These are phyloP conservation scores for Panthera leo DNA, from an alignment of 2,113 vertebrate genomes.

Conservation along the genomic window DNA sequence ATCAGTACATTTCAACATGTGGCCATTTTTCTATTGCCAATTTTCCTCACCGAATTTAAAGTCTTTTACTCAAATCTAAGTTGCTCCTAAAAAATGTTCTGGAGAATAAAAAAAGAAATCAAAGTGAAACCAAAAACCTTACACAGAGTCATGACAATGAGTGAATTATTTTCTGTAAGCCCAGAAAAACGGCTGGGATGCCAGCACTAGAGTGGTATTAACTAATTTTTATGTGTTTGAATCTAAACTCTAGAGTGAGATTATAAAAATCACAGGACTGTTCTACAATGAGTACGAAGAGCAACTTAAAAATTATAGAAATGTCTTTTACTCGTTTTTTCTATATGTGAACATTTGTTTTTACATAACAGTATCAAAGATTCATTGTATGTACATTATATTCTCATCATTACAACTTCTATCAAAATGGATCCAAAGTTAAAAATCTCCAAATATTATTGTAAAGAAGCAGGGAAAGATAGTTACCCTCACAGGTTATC, in stretches of 20 bases:
- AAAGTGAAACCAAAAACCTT: neutral
- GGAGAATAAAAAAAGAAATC: neutral
- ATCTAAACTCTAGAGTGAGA: neutral
- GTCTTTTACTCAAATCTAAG: constrained; percentile 13
- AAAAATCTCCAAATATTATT: constrained; percentile 9
- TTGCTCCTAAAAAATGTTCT: constrained; percentile 38
- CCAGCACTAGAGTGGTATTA: neutral
- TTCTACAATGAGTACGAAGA: neutral
- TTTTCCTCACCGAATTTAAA: constrained; percentile 32
- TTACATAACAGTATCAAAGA: constrained; percentile 5
- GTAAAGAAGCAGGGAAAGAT: neutral
- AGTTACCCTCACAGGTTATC: neutral
- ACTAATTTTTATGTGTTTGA: neutral
- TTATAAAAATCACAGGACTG: neutral
- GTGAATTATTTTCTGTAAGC: neutral
- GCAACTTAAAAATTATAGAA: constrained; percentile 15
- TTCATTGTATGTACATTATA: neutral
- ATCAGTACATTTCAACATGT: neutral
- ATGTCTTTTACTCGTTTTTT: neutral
- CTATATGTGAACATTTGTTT: neutral
- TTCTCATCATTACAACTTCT: neutral
- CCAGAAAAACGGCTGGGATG: neutral
- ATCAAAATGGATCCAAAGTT: constrained; percentile 29
- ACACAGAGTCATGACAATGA: neutral
- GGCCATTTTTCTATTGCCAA: neutral